phyloP scores from a whole-genome alignment of 2,888 invertebrate genomes.

The Cryptus armator region DNA sequence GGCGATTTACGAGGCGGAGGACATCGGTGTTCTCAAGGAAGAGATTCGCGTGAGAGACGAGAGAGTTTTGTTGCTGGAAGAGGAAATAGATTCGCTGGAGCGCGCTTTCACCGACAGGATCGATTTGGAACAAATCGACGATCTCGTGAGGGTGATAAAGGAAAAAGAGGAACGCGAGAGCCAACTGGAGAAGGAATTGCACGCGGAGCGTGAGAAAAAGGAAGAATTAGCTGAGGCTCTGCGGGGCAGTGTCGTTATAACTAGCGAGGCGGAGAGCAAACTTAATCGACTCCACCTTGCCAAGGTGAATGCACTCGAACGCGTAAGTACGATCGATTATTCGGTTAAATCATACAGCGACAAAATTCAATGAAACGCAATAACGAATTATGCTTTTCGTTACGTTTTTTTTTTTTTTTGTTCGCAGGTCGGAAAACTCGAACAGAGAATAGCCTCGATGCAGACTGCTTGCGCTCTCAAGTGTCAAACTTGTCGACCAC shows the following conservation, averaged over 20 bases:
- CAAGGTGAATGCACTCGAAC: constrained; percentile 88
- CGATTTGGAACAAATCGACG: constrained; percentile 80
- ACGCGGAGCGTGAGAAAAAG: constrained; percentile 86
- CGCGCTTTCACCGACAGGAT: constrained; percentile 79
- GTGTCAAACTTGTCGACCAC: constrained; percentile 89
- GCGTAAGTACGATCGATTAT: constrained; percentile 85
- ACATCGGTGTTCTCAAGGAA: constrained; percentile 78
- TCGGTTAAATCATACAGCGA: not conserved
- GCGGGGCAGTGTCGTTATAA: constrained; percentile 91
- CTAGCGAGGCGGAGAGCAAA: constrained; percentile 88
- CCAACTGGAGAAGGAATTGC: constrained; percentile 85
- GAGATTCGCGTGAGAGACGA: constrained; percentile 79
- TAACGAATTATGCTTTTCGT: not conserved
- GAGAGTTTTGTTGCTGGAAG: constrained; percentile 77
- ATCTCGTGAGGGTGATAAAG: constrained; percentile 78
- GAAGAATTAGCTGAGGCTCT: constrained; percentile 93
- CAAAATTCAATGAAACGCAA: not conserved
- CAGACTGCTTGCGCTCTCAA: constrained; percentile 90
- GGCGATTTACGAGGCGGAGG: constrained; percentile 76
- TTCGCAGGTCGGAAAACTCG: constrained; percentile 89
- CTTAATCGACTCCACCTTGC: constrained; percentile 86
- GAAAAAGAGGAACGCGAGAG: constrained; percentile 86
- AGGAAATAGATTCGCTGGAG: constrained; percentile 80
- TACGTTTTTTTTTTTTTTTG: constrained; percentile 18
- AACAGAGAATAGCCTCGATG: constrained; percentile 89